phyloP scores from a whole-genome alignment of 2,113 vertebrate genomes.

The Odocoileus virginianus region DNA sequence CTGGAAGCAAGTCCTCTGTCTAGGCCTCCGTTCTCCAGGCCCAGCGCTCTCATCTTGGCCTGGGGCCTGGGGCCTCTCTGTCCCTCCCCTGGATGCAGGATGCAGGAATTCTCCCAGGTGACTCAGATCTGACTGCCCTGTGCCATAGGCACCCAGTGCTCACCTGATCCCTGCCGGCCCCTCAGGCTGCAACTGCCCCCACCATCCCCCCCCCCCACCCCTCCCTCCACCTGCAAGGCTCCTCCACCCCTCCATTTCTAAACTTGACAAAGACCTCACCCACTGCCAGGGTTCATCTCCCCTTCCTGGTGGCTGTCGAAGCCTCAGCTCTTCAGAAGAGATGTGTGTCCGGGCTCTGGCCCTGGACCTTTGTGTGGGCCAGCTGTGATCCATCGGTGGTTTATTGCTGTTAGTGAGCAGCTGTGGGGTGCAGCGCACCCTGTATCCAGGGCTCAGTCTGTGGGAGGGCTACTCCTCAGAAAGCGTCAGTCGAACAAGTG shows the following conservation, averaged over 20 bases:
- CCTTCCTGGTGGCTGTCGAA: background rate
- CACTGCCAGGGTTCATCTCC: background rate
- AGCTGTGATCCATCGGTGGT: accelerated
- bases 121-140: background rate
- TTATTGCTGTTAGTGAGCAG: background rate
- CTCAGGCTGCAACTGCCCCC: background rate
- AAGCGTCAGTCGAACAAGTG: background rate
- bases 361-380: background rate
- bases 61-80: background rate
- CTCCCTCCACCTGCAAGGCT: no score
- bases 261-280: background rate
- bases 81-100: background rate
- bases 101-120: background rate
- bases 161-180: background rate
- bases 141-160: background rate
- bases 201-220: no score
- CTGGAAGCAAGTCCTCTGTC: background rate
- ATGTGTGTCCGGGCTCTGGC: background rate
- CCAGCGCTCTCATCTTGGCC: background rate
- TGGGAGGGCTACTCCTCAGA: background rate
- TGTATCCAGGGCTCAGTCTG: background rate
- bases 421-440: background rate
- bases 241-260: background rate
- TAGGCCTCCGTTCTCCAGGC: background rate
- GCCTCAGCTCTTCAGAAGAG: background rate